These are phyloP conservation scores for Pterois miles DNA, from an alignment of 2,797 vertebrate genomes.

Conservation along the genomic window DNA sequence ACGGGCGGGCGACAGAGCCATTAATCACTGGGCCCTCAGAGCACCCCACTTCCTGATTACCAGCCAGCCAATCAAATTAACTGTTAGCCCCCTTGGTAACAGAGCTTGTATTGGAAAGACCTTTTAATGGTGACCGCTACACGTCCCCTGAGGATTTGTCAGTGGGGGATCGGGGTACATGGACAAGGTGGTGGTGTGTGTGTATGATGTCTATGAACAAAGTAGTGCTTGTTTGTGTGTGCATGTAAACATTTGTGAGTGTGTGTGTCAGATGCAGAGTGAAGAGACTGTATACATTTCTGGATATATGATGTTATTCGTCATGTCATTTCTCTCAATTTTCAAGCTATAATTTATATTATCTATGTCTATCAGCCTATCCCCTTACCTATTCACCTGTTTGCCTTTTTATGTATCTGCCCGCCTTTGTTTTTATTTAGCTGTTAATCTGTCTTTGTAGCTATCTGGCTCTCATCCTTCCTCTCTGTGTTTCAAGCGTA, in stretches of 20 bases:
- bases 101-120: constrained; percentile 95
- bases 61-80: constrained; percentile 98
- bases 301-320: constrained; percentile 25
- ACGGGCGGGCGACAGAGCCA: constrained; percentile 88
- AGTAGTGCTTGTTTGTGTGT: not conserved
- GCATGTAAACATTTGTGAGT: constrained; percentile 19
- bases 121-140: constrained; percentile 97
- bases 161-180: constrained; percentile 75
- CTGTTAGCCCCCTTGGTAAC: constrained; percentile 91
- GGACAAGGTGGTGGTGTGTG: constrained; percentile 66
- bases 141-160: constrained; percentile 86
- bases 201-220: constrained; percentile 45
- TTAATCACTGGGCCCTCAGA: constrained; percentile 92
- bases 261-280: not conserved
- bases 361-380: constrained; percentile 1
- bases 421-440: constrained; percentile 43
- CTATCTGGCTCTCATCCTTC: constrained; percentile 45
- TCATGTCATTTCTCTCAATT: not conserved
- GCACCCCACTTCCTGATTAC: constrained; percentile 90
- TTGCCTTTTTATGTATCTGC: constrained; percentile 20
- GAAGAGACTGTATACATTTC: constrained; percentile 4
- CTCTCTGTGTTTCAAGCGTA: constrained; percentile 54
- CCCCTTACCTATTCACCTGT: not conserved
- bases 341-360: constrained; percentile 23
- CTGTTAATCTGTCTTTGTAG: constrained; percentile 56